Conservation (phyloP, 2,888 invertebrate species). For the Boloria euphrosyne region DNA sequence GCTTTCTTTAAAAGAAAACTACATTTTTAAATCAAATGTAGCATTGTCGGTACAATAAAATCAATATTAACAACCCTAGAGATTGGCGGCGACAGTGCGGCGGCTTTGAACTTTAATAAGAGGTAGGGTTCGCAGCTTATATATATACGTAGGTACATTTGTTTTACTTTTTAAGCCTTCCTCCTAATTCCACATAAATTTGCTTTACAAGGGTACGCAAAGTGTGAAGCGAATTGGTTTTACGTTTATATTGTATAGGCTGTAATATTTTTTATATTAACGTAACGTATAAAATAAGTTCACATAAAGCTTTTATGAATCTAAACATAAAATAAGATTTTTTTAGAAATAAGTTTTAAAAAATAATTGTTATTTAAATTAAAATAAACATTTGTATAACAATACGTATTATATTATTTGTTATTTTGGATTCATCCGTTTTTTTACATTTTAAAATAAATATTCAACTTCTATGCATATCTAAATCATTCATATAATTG, state of each 20-base stretch:
- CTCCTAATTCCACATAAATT: constrained; percentile 16
- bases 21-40: constrained; percentile 10
- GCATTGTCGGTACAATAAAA: constrained; percentile 29
- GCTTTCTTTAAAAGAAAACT: no score
- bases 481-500: no score
- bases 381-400: no score
- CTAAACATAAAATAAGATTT: no score
- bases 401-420: no score
- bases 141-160: background rate
- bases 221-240: constrained; percentile 19
- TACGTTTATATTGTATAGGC: background rate
- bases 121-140: constrained; percentile 41
- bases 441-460: no score
- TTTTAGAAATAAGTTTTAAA: no score
- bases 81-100: constrained; percentile 47
- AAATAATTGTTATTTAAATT: no score
- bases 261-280: constrained; percentile 1
- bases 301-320: no score
- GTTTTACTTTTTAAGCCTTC: constrained; percentile 18
- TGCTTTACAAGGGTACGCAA: constrained; percentile 12
- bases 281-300: background rate
- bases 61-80: constrained; percentile 47
- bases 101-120: constrained; percentile 47
- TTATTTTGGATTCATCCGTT: no score
- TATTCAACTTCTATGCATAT: no score